Base-by-base conservation (phyloP, 2,113 vertebrate genomes). In the Centropus bengalensis region DNA sequence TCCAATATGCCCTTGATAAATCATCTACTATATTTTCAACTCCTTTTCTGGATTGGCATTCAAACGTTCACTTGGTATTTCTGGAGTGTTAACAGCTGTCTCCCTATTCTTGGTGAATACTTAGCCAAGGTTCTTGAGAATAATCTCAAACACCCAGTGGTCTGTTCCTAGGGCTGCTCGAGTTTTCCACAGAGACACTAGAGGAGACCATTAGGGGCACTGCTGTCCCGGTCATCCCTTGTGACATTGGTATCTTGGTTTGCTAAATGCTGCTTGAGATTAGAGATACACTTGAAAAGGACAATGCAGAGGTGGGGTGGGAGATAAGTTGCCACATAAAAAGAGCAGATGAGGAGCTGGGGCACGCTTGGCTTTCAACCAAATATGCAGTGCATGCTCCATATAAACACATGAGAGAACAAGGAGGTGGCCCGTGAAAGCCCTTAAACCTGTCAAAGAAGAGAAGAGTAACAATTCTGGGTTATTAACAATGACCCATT, bases 41-140 rank as follows among this genome's bases (percentile, higher is more conserved):
- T 97, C 96, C 95, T 97, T 97, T 96, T 93, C 88, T 92, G 93
- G 92, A 92, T 93, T 96, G 94, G 92, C 92, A 96, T 96, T 93
- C 81, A 89, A 91, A 85, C 78, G 64, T 92, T 91, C 96, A 67
- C 91, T 96, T 89, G 86, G 82, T 93, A 96, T 97, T 93, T 96
- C 94, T 93, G 87, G 91, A 95, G 92, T 96, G 96, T 95, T 97
- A 96, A 95, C 96, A 97, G 95, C 94, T 95, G 91, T 85, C 95
- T 94, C 92, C 91, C 92, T 96, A 91, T 96, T 93, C 94, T 58
- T 96, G 96, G 95, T 92, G 83, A 92, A 92, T 78, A 80, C 95
- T 96, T 81, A 88, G 73, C 2, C 0, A 91, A 94, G 73, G 93
- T 91, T 94, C 94, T 96, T 96, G 93, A 96, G 80, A 96, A 91